Percentiles rank a stretch among this genome's conserved stretches.
These are phyloP conservation scores for Cyclopterus lumpus DNA, from an alignment of 2,797 vertebrate species.

Conservation along the genomic window DNA sequence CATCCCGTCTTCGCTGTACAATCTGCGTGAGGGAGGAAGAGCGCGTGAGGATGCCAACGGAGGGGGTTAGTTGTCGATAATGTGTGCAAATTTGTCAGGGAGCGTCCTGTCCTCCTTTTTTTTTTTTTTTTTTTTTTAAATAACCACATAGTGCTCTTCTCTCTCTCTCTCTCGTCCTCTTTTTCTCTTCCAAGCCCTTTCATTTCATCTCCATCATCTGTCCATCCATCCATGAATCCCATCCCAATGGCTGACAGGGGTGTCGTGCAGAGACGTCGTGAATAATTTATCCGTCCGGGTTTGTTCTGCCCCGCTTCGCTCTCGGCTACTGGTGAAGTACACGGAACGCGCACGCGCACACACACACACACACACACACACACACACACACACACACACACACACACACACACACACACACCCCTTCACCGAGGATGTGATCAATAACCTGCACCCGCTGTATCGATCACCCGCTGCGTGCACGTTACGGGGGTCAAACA, in stretches of 20 bases:
- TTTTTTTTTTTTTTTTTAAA: too few species aligned
- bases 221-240: constrained; percentile 29
- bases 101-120: constrained; percentile 70
- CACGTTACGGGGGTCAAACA: constrained; percentile 4
- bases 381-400: too few species aligned
- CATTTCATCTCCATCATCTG: constrained; percentile 30
- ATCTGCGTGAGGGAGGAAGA: constrained; percentile 18
- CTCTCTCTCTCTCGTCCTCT: constrained; percentile 28
- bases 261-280: constrained; percentile 70
- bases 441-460: constrained; percentile 8
- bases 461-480: not conserved
- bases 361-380: too few species aligned
- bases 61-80: constrained; percentile 44
- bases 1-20: constrained; percentile 32
- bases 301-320: constrained; percentile 61
- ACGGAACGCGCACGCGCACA: constrained; percentile 44
- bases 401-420: constrained; percentile 10
- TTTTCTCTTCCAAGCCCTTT: constrained; percentile 25
- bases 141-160: constrained; percentile 63
- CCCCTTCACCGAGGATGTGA: constrained; percentile 14
- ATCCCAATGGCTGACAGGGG: not conserved
- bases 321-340: constrained; percentile 47
- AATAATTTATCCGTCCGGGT: constrained; percentile 78
- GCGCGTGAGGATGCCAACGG: constrained; percentile 11
- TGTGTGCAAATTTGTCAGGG: constrained; percentile 64